Evolutionary conservation across 2,797 vertebrate species (phyloP).

Genomic region (Characodon lateralis): DNA sequence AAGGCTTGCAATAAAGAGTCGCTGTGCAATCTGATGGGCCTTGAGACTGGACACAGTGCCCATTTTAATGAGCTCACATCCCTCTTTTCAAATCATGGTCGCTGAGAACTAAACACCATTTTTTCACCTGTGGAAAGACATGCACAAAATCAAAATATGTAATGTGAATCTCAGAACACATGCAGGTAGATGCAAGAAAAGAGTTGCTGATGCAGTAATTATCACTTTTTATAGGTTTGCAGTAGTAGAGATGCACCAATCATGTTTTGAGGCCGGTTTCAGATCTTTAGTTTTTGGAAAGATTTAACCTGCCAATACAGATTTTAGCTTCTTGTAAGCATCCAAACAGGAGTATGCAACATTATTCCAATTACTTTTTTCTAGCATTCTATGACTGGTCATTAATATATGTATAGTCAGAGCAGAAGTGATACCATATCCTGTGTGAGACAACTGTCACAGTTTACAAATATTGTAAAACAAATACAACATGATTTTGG

Average conservation of each 20-base stretch:
- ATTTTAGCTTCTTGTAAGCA: not conserved
- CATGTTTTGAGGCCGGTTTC: not conserved
- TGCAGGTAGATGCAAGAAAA: slow-evolving; percentile 15
- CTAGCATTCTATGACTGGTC: not conserved
- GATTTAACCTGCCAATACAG: not conserved
- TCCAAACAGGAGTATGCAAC: not conserved
- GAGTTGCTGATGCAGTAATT: not conserved
- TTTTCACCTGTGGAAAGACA: slow-evolving; percentile 36
- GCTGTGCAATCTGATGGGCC: slow-evolving; percentile 75
- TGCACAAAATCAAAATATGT: slow-evolving; percentile 19
- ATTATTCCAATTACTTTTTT: not conserved
- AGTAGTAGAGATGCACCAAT: not conserved
- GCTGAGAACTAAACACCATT: slow-evolving; percentile 49
- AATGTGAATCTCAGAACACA: slow-evolving; percentile 23
- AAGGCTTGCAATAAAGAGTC: slow-evolving; percentile 59
- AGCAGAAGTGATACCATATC: not conserved
- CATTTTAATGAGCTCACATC: slow-evolving; percentile 72
- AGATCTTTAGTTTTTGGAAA: not conserved
- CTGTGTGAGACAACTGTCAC: not conserved
- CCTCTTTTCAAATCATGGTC: slow-evolving; percentile 59
- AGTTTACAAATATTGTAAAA: not conserved
- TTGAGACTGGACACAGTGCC: slow-evolving; percentile 56
- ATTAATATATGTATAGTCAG: not conserved
- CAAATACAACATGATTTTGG: not conserved
- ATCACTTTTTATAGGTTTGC: not conserved